Evolutionary conservation across 2,113 vertebrate species (phyloP).

Genomic region (Forbesichthys papilliferus): DNA sequence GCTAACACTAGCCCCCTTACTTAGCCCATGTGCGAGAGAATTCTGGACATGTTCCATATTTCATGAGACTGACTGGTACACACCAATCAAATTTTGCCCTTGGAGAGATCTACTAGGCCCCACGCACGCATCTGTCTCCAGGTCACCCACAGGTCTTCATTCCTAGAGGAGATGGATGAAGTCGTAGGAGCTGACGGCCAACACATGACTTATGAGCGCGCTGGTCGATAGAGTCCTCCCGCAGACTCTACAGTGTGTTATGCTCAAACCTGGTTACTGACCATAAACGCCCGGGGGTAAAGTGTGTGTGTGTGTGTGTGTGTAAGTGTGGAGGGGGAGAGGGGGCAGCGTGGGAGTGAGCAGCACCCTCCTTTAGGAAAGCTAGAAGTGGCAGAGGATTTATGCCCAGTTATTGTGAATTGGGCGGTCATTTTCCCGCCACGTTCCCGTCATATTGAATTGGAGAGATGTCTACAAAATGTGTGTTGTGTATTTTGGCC

Average conservation of each 20-base stretch:
- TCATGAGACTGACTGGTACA: constrained; percentile 70
- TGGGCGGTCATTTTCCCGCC: constrained; percentile 44
- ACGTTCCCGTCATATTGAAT: constrained; percentile 46
- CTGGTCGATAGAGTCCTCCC: constrained; percentile 53
- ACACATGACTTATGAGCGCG: constrained; percentile 60
- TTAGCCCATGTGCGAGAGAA: constrained; percentile 38
- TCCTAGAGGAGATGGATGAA: constrained; percentile 62
- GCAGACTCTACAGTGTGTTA: constrained; percentile 39
- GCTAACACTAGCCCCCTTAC: constrained; percentile 34
- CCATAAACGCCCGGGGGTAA: constrained; percentile 22
- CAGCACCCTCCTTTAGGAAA: constrained; percentile 20
- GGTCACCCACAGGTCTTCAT: constrained; percentile 61
- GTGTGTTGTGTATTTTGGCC: constrained; percentile 26
- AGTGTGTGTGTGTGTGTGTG: too few relatives aligned
- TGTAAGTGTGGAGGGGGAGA: not conserved
- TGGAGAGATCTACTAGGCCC: constrained; percentile 61
- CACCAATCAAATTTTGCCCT: constrained; percentile 73
- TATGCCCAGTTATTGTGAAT: constrained; percentile 36
- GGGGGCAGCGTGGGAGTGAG: constrained; percentile 8
- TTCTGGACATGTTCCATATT: constrained; percentile 59
- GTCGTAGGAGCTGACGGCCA: constrained; percentile 57
- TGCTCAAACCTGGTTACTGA: constrained; percentile 28
- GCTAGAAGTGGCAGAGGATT: constrained; percentile 31
- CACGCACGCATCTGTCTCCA: constrained; percentile 62
- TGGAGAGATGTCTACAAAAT: constrained; percentile 48